phyloP scores from a whole-genome alignment of 2,888 invertebrate genomes.

The Galerucella calmariensis region DNA sequence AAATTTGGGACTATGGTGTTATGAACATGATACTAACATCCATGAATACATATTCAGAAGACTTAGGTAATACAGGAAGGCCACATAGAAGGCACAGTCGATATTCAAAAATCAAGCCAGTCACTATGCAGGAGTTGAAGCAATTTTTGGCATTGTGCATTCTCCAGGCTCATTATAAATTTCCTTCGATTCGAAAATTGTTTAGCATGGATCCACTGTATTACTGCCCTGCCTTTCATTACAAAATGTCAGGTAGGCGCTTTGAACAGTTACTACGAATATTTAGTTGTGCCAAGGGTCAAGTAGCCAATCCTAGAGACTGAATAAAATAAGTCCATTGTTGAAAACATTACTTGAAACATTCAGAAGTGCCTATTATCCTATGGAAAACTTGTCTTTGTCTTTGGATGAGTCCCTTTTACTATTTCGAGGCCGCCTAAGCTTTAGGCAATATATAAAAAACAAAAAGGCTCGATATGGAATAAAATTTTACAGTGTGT shows the following conservation, averaged over 20 bases:
- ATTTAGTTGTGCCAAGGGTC: conserved; percentile 25
- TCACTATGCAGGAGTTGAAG: conserved; percentile 18
- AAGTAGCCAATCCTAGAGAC: conserved; percentile 11
- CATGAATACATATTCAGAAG: conserved; percentile 25
- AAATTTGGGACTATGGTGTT: conserved; percentile 14
- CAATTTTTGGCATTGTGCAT: conserved; percentile 25
- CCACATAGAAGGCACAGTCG: conserved; percentile 24
- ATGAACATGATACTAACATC: conserved; percentile 20
- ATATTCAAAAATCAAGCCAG: conserved; percentile 19
- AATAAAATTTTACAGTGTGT: conserved; percentile 48
- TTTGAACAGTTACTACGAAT: conserved; percentile 24
- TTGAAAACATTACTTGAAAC: conserved; percentile 21
- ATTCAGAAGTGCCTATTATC: conserved; percentile 16
- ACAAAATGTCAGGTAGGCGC: conserved; percentile 14
- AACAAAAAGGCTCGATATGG: conserved; percentile 39
- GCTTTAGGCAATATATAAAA: conserved; percentile 1
- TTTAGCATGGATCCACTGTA: conserved; percentile 27
- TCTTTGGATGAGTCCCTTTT: not conserved
- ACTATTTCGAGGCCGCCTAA: not conserved
- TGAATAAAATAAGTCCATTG: conserved; percentile 20
- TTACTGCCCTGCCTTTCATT: conserved; percentile 22
- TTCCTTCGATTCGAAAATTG: conserved; percentile 28
- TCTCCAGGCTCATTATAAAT: conserved; percentile 24
- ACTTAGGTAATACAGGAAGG: conserved; percentile 8
- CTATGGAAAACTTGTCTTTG: conserved; percentile 1